Evolutionary conservation across 2,797 vertebrate species (phyloP).

Genomic region (Pagetopsis macropterus): DNA sequence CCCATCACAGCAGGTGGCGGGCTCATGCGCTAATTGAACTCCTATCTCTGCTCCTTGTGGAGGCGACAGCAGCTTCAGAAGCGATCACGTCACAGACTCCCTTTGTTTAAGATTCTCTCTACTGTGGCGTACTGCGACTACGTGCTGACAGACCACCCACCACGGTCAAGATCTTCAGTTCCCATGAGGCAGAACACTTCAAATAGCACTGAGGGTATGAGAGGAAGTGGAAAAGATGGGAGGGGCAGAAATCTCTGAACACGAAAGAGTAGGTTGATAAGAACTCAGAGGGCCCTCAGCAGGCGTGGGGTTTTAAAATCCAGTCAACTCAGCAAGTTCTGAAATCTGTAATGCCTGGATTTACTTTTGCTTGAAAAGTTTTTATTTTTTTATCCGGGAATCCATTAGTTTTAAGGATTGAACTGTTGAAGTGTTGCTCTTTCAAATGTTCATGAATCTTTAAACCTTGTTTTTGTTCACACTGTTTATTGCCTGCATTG

Average conservation of each 20-base stretch:
- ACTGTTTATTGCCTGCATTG: not conserved
- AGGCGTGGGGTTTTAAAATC: constrained; percentile 33
- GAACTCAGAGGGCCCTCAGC: constrained; percentile 18
- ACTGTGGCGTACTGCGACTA: not conserved
- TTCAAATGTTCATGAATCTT: not conserved
- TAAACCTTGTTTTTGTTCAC: not conserved
- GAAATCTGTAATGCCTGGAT: constrained; percentile 14
- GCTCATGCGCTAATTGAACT: constrained; percentile 41
- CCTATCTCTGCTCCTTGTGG: not conserved
- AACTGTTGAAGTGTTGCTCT: constrained; percentile 18
- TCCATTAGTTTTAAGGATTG: constrained; percentile 15
- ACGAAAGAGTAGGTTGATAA: constrained; percentile 38
- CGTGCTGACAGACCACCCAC: constrained; percentile 44
- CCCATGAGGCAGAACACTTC: constrained; percentile 34
- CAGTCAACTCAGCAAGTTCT: constrained; percentile 35
- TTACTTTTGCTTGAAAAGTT: constrained; percentile 7
- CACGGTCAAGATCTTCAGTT: constrained; percentile 18
- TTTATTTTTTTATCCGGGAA: not conserved
- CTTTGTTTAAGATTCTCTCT: not conserved
- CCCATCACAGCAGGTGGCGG: constrained; percentile 49
- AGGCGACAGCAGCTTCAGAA: constrained; percentile 49
- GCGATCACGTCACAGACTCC: constrained; percentile 33
- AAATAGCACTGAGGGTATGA: constrained; percentile 23
- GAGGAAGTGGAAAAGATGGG: constrained; percentile 38
- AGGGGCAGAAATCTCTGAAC: constrained; percentile 41